These are phyloP conservation scores for Chanos chanos DNA, from an alignment of 2,797 vertebrate species.

Conservation along the genomic window DNA sequence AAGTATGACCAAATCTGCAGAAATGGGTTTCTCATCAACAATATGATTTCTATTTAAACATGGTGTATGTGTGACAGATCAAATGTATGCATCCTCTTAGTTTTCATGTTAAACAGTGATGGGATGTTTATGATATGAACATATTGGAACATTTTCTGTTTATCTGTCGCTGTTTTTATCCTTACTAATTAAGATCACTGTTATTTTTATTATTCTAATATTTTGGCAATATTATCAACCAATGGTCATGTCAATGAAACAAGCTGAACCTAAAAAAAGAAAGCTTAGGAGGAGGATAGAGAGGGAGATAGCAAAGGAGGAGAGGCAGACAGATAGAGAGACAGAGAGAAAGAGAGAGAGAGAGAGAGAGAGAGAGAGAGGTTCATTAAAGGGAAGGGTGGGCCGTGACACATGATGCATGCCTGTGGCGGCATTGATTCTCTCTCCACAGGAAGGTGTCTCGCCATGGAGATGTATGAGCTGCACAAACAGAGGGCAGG, in stretches of 20 bases:
- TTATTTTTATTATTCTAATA: too few species aligned
- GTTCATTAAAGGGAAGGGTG: conserved; percentile 24
- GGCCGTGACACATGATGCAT: conserved; percentile 36
- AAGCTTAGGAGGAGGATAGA: neutral
- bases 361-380: conserved; percentile 19
- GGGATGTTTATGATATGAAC: too few species aligned
- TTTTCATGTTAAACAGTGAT: too few species aligned
- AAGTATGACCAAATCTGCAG: too few species aligned
- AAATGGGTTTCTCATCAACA: too few species aligned
- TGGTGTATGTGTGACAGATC: conserved; percentile 9
- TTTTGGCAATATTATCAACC: too few species aligned
- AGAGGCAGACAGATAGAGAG: neutral
- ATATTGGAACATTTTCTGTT: too few species aligned
- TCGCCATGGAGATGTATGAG: conserved; percentile 37
- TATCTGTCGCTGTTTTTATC: too few species aligned
- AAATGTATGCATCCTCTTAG: neutral
- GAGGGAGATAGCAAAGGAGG: neutral
- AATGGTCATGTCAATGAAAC: too few species aligned
- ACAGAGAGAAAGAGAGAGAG: conserved; percentile 17
- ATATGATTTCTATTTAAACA: too few species aligned
- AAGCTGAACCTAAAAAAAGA: too few species aligned
- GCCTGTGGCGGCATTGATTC: conserved; percentile 29
- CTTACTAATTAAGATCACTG: too few species aligned
- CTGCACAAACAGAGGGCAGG: conserved; percentile 26
- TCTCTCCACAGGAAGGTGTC: conserved; percentile 36